phyloP scores from a whole-genome alignment of 23 tunicate genomes.

The Oikopleura vanhoeffeni region DNA sequence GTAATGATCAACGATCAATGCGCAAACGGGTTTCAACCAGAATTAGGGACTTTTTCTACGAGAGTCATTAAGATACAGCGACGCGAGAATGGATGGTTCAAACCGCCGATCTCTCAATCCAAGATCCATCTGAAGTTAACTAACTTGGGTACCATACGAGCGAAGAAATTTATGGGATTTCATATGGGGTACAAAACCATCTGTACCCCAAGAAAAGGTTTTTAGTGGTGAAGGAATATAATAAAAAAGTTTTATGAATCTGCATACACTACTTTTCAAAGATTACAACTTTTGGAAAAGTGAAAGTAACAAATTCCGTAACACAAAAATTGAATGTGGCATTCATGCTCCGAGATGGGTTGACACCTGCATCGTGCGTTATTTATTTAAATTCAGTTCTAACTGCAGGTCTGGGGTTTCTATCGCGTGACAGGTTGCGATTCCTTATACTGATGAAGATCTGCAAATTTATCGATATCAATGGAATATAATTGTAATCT shows the following conservation, averaged over 20 bases:
- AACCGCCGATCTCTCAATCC: not conserved
- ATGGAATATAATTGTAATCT: conserved; percentile 25
- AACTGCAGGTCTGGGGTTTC: not conserved
- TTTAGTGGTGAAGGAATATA: not conserved
- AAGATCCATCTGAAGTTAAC: not conserved
- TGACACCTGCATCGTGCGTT: conserved; percentile 19
- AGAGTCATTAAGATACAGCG: not conserved
- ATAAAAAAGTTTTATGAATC: too few relatives aligned
- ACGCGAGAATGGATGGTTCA: not conserved
- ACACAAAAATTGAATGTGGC: conserved; percentile 28
- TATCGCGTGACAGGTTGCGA: not conserved
- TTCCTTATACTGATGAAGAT: not conserved
- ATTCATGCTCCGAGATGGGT: conserved; percentile 89
- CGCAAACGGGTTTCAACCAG: not conserved
- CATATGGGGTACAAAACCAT: not conserved
- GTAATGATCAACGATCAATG: not conserved
- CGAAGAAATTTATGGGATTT: not conserved
- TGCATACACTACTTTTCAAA: too few relatives aligned
- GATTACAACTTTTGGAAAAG: too few relatives aligned
- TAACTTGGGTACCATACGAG: not conserved
- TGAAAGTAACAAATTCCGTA: too few relatives aligned
- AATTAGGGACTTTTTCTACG: not conserved
- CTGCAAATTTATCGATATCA: conserved; percentile 19
- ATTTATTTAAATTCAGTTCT: not conserved
- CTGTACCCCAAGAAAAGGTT: not conserved